Conservation (phyloP, 2,888 invertebrate species). For the Elgonia sp. region DNA sequence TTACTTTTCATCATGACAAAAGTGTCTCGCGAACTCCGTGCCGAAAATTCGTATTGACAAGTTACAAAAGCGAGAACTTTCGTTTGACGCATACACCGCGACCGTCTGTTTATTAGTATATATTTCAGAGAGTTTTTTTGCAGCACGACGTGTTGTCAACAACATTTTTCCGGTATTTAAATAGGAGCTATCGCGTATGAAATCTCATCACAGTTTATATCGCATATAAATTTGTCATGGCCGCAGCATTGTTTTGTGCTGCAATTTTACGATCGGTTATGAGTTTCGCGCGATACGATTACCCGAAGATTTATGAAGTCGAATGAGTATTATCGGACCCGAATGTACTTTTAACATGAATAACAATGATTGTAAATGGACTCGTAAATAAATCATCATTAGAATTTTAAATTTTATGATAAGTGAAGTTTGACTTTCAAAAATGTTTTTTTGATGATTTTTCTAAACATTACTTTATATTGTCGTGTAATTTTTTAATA, state of each 20-base stretch:
- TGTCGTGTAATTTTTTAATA: too few relatives aligned
- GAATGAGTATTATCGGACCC: conserved; percentile 16
- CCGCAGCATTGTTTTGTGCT: conserved; percentile 37
- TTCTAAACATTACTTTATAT: too few relatives aligned
- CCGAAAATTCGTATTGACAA: conserved; percentile 48
- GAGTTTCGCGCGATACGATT: conserved; percentile 50
- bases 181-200: conserved; percentile 63
- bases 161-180: conserved; percentile 68
- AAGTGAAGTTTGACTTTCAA: neutral
- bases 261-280: conserved; percentile 63
- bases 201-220: conserved; percentile 70
- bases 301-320: conserved; percentile 50
- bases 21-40: neutral
- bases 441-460: too few relatives aligned
- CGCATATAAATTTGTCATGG: conserved; percentile 62
- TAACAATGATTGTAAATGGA: conserved; percentile 43
- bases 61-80: neutral
- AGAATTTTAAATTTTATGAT: conserved; percentile 14
- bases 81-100: conserved; percentile 28
- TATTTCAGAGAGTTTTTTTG: conserved; percentile 42
- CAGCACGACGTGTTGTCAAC: conserved; percentile 33
- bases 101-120: conserved; percentile 52
- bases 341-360: conserved; percentile 53
- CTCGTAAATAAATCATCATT: conserved; percentile 36
- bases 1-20: conserved; percentile 22